Conservation (phyloP, 2,888 invertebrate genomes). For the Rhamphomyia laevipes region DNA sequence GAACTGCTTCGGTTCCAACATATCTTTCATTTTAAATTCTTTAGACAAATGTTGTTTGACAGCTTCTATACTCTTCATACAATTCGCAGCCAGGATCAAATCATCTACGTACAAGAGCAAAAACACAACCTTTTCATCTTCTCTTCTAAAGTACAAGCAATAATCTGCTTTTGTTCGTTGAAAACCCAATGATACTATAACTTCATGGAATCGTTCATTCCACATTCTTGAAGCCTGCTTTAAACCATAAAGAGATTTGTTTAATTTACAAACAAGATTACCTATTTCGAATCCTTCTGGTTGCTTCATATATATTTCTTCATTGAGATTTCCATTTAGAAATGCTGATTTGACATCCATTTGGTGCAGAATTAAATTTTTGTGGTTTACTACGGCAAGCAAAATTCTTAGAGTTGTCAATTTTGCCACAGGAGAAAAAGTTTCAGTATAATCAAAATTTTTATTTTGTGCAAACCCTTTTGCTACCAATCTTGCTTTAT, state of each 20-base stretch:
- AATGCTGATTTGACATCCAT: slow-evolving; percentile 11
- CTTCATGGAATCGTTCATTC: slow-evolving; percentile 7
- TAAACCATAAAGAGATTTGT: slow-evolving; percentile 12
- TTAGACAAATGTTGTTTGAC: not conserved
- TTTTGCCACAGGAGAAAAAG: slow-evolving; percentile 11
- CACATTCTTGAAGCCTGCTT: slow-evolving; percentile 10
- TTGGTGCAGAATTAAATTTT: slow-evolving; percentile 5
- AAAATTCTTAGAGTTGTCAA: slow-evolving; percentile 6
- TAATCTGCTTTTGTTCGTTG: not conserved
- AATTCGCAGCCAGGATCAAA: not conserved
- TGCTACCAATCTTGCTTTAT: slow-evolving; percentile 7
- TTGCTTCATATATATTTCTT: slow-evolving; percentile 5
- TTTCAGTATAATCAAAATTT: slow-evolving; percentile 8
- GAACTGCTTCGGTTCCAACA: not conserved
- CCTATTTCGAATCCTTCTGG: slow-evolving; percentile 1
- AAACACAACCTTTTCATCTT: not conserved
- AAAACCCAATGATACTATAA: not conserved
- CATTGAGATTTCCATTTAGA: slow-evolving; percentile 5
- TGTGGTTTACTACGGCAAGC: slow-evolving; percentile 2
- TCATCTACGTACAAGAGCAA: not conserved
- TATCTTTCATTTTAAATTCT: not conserved
- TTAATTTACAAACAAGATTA: slow-evolving; percentile 8
- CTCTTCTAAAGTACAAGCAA: not conserved
- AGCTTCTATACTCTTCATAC: not conserved
- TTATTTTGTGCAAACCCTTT: slow-evolving; percentile 7